Conservation (phyloP, 1,140 invertebrate species). For the Drosophila sucinea region DNA sequence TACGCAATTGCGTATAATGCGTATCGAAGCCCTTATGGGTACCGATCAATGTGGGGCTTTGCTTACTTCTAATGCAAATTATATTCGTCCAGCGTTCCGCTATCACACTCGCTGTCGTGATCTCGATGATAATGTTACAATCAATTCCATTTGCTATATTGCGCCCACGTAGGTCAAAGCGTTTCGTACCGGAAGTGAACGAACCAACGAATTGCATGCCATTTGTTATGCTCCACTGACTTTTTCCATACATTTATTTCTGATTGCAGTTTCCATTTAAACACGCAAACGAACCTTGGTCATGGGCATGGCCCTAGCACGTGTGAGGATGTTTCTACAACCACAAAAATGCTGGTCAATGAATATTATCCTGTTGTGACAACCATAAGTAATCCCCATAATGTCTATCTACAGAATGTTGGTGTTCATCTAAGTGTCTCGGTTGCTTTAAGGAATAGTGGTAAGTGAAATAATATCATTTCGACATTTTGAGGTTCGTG, state of each 20-base stretch:
- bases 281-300: constrained; percentile 74
- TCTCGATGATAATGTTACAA: constrained; percentile 78
- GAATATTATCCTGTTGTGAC: constrained; percentile 78
- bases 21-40: constrained; percentile 75
- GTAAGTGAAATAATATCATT: constrained; percentile 49
- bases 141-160: constrained; percentile 81
- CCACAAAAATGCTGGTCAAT: constrained; percentile 76
- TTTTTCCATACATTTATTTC: constrained; percentile 12
- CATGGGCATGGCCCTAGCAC: constrained; percentile 38
- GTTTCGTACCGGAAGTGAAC: constrained; percentile 60
- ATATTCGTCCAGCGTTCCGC: constrained; percentile 63
- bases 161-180: constrained; percentile 78
- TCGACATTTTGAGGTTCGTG: no score
- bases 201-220: constrained; percentile 33
- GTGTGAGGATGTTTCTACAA: constrained; percentile 7
- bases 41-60: constrained; percentile 70
- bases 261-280: constrained; percentile 78
- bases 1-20: constrained; percentile 71
- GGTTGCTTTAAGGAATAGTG: constrained; percentile 61
- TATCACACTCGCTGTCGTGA: constrained; percentile 74
- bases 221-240: constrained; percentile 42
- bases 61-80: constrained; percentile 64
- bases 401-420: constrained; percentile 79
- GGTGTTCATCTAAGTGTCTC: constrained; percentile 76
- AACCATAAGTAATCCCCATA: constrained; percentile 74